Evolutionary conservation across 2,888 invertebrate species (phyloP), one percentile per base, ranked within the genome.

Genomic region (Machimus rusticus): DNA sequence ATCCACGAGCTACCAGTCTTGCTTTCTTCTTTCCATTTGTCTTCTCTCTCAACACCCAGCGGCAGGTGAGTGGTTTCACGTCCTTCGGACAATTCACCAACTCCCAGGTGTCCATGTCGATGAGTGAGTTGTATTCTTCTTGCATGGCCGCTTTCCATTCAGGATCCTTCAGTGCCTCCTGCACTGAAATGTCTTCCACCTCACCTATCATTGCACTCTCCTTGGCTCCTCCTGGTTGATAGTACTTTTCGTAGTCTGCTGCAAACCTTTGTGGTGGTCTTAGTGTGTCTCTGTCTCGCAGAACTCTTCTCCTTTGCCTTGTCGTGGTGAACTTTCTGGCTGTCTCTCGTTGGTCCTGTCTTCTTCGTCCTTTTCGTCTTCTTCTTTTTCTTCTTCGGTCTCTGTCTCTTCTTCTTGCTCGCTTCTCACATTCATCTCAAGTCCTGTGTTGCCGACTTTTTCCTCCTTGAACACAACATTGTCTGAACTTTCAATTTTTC

Each of bases 91-190:
- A 46, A 5, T 88, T 74, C 31, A 86, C 85, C 34, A 90, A 87
- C 51, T 82, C 77, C 89, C 89, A 89, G 16, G 89, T 89, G 19
- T 89, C 43, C 79, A 89, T 89, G 66, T 86, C 88, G n/a, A 85
- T 37, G 43, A 89, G 51, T 14, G 89, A 89, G 74, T 88, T 82
- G n/a, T 85, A 74, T 85, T 89, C 88, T 23, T 88, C 87, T 43
- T 84, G 51, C 89, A 89, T 89, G 12, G 89, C 88, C 43, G 46
- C 66, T 57, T 77, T 86, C 89, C 88, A 89, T 57, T 88, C 77
- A 1, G 23, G 31, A 77, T 77, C 77, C 34, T 77, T 77, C 34
- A 77, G 77, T 77, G 77, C 77, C 34, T 31, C 31, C 28, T 28
- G 34, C 12, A 77, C 77, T 31, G 77, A 31, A 34, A 77, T 77